A percentile compares a stretch with the other conserved stretches of the same genome.
phyloP scores from a whole-genome alignment of 2,797 vertebrate genomes.

The Falco berigora region DNA sequence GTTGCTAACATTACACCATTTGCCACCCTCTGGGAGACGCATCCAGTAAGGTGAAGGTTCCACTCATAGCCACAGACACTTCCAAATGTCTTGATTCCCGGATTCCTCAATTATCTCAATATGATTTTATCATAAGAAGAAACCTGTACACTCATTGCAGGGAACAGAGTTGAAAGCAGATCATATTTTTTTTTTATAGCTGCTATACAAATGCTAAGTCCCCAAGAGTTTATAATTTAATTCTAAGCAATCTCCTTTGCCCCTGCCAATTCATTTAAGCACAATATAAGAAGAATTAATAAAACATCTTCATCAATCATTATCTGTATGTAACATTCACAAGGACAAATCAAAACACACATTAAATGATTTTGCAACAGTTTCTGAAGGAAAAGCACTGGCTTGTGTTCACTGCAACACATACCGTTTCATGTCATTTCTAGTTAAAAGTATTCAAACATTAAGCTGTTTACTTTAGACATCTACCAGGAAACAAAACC shows the following conservation, averaged over 20 bases:
- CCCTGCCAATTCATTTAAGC: neutral
- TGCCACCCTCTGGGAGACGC: neutral
- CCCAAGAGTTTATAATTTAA: neutral
- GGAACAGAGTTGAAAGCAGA: neutral
- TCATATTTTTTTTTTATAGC: neutral
- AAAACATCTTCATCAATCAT: neutral
- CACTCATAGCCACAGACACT: neutral
- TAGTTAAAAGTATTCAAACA: neutral
- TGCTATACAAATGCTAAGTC: neutral
- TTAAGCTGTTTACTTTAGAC: neutral
- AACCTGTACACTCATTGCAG: neutral
- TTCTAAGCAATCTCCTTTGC: neutral
- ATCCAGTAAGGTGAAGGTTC: neutral
- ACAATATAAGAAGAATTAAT: slow-evolving; percentile 29
- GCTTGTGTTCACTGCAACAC: neutral
- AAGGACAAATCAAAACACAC: neutral
- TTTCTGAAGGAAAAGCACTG: neutral
- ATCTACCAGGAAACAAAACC: neutral
- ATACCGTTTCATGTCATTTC: neutral
- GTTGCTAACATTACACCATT: neutral
- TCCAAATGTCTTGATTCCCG: neutral
- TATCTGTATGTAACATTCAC: slow-evolving; percentile 6
- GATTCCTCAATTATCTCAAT: neutral
- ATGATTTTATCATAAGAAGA: neutral
- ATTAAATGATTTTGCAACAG: neutral